Base-by-base conservation (phyloP, 2,888 invertebrate genomes). In the Ichneumon xanthorius region DNA sequence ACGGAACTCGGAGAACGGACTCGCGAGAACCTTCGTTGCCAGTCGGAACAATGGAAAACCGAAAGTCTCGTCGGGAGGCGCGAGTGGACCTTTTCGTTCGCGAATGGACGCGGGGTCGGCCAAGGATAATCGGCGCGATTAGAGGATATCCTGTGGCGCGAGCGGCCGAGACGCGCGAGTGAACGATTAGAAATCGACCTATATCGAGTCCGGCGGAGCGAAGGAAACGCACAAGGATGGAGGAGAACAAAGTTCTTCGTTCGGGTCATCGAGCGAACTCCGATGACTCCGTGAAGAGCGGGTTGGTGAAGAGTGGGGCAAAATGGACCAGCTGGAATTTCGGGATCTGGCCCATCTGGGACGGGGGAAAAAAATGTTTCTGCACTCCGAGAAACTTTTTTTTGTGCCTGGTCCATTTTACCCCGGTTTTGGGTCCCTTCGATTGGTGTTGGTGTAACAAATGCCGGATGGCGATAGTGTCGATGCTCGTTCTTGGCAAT, bases 181-280 rank as follows among this genome's bases (percentile, higher is more conserved):
- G 70, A 63, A 45, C 68, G 61, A 30, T 83, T 83, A 70, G 78
- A 83, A 83, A 83, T 79, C 68, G 61, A 73, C 61, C 55, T 9
- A 45, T 30, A 68, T 78, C 26, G 30, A 58, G 22, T 26, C 61
- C 19, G 45, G 61, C 30, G 22, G 14, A 22, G 40, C 6, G 9
- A 9, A 58, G 4, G 4, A 33, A 16, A 30, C 26, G 7, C 2
- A 26, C 6, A 7, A 37, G 14, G 67, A 45, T 22, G 19, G 7
- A 19, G 19, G 40, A n/a, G 45, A 67, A 14, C 22, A 2, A 26
- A 67, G 9, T 14, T 11, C 45, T 14, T 3, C 40, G 22, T 67
- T 67, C 48, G 26, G 26, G 14, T 45, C 9, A 22, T 19, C 40
- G 68, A 48, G 14, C 11, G 45, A 45, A 9, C 45, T 45, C 5